phyloP scores from a whole-genome alignment of 2,113 vertebrate genomes.

The Oreotrochilus melanogaster region DNA sequence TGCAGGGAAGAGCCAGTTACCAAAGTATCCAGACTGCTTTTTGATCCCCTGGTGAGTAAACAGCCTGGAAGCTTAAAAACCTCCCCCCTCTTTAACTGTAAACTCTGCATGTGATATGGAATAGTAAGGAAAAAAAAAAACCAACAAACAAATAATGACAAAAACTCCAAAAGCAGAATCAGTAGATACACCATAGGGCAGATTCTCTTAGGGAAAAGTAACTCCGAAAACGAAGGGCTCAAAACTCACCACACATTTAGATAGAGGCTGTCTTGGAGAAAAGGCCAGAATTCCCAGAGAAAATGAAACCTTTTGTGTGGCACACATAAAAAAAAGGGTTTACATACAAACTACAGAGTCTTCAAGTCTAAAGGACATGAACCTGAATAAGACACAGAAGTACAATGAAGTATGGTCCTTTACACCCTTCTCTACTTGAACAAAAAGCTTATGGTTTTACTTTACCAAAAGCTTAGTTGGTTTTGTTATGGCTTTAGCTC shows the following conservation, averaged over 20 bases:
- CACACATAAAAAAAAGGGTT: not conserved
- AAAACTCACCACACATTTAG: not conserved
- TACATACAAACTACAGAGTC: not conserved
- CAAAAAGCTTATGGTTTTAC: not conserved
- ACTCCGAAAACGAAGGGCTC: not conserved
- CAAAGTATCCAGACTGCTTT: not conserved
- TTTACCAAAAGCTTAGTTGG: not conserved
- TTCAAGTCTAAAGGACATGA: not conserved
- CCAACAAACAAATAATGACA: not conserved
- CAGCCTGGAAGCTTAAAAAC: not conserved
- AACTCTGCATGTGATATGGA: not conserved
- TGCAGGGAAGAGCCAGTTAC: not conserved
- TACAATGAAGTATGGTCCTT: not conserved
- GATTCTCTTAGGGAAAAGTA: not conserved
- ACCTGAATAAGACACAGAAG: not conserved
- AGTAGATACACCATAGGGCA: not conserved
- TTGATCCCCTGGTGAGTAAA: not conserved
- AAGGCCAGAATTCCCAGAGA: not conserved
- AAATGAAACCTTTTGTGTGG: not conserved
- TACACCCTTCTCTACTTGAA: not conserved
- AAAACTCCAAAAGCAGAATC: not conserved
- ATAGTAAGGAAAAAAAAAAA: not conserved
- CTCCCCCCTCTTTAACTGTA: not conserved
- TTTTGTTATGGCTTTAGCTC: not conserved
- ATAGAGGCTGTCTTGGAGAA: fast-evolving